Percentiles rank a stretch among this genome's conserved stretches.
Conservation (phyloP, 2,888 invertebrate genomes). For the Aleiodes alternator region DNA sequence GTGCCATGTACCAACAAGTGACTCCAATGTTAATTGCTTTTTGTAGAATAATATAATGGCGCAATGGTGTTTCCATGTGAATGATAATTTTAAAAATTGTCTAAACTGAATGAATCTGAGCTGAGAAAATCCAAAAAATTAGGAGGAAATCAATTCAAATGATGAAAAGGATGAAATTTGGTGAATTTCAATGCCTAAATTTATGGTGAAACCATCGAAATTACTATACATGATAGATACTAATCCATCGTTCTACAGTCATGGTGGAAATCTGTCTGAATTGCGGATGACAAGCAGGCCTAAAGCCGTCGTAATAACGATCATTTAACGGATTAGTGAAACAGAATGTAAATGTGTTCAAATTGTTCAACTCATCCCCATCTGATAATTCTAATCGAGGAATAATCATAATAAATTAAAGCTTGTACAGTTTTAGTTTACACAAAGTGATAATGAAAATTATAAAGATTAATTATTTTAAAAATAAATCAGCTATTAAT, state of each 20-base stretch:
- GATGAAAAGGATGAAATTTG: too few species aligned
- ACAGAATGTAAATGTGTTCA: background rate
- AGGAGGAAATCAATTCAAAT: too few species aligned
- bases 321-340: slow-evolving; percentile 24
- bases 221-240: background rate
- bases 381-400: slow-evolving; percentile 1
- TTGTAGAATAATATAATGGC: background rate
- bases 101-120: background rate
- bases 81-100: background rate
- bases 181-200: too few species aligned
- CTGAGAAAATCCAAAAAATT: too few species aligned
- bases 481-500: background rate
- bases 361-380: background rate
- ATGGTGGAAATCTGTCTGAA: background rate
- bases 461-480: background rate
- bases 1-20: slow-evolving; percentile 14
- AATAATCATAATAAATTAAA: too few species aligned
- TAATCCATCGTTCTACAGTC: background rate
- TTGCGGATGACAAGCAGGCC: background rate
- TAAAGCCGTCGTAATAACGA: background rate
- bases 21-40: slow-evolving; percentile 18
- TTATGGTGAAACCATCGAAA: background rate
- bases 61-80: slow-evolving; percentile 29
- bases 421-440: background rate
- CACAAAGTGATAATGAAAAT: background rate